Evolutionary conservation across 2,113 vertebrate species (phyloP), one percentile per base, ranked within the genome.

Genomic region (Mystacornis crossleyi): DNA sequence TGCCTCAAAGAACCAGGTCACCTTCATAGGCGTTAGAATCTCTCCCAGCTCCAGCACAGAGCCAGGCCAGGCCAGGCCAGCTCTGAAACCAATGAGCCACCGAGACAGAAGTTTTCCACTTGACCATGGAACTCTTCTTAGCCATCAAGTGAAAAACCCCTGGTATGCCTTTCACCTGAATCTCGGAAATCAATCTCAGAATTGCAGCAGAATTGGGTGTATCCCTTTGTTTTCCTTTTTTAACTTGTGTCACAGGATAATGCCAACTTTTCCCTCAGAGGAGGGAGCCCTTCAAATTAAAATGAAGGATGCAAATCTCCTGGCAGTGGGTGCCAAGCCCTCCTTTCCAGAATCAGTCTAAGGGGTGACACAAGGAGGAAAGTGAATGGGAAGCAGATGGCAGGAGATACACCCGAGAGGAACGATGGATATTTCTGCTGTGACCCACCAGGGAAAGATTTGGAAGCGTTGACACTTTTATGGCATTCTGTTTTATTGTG

Each of bases 361-460:
- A 91, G 42, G 84, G 81, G 74, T 91, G 81, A 83, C 70, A 95
- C 0, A 0, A 91, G 65, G 70, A 75, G 45, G 89, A 90, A 94
- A 94, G 81, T 55, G 84, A 97, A 96, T 91, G 83, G 94, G 84
- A 97, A 96, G 66, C 94, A 96, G 93, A 95, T 96, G 94, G 84
- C 36, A 94, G 54, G 54, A 96, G 75, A 91, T 3, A 0, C 1
- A 8, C 94, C 93, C 85, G 93, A 90, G 50, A 86, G 90, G 85
- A 92, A 70, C 5, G 4, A 80, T 73, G 90, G 90, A 82, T 96
- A 95, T 95, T 96, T 96, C 74, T 96, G 81, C 87, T 93, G 91
- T 96, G 95, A 93, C 95, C 95, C 93, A 96, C 93, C 47, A 96
- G 67, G 67, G 92, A 85, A 96, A 96, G 87, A 79, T 95, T 96